Evolutionary conservation across 1,140 invertebrate genomes (phyloP).

Genomic region (Pantala flavescens): DNA sequence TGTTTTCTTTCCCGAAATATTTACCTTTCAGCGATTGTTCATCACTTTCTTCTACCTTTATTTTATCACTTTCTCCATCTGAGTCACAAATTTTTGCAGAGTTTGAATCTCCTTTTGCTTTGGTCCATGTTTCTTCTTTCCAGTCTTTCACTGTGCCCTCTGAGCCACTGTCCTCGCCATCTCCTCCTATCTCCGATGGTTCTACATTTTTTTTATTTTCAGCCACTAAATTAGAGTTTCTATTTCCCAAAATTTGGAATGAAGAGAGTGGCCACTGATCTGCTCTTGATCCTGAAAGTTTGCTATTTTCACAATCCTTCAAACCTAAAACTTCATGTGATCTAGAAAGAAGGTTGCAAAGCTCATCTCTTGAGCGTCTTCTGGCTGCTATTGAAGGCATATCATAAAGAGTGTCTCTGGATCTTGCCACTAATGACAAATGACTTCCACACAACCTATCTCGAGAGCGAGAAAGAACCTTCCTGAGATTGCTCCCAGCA

Average conservation of each 20-base stretch:
- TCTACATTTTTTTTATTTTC: not conserved
- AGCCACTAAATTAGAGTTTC: not conserved
- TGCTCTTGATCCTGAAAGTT: not conserved
- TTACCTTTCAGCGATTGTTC: not conserved
- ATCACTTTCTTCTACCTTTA: not conserved
- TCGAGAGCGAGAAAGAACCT: constrained; percentile 35
- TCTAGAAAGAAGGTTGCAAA: constrained; percentile 43
- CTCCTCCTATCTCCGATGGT: not conserved
- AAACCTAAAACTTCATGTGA: constrained; percentile 45
- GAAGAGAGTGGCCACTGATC: not conserved
- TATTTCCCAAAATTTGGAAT: not conserved
- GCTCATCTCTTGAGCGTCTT: constrained; percentile 40
- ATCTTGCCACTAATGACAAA: constrained; percentile 38
- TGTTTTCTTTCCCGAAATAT: too few species aligned
- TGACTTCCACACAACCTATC: constrained; percentile 40
- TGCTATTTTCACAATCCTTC: not conserved
- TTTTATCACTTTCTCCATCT: not conserved
- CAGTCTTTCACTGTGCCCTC: not conserved
- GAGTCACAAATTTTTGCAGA: not conserved
- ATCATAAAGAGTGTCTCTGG: constrained; percentile 30
- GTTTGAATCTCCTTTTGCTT: not conserved
- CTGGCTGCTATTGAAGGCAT: constrained; percentile 19
- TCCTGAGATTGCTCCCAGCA: constrained; percentile 37
- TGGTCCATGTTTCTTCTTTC: not conserved
- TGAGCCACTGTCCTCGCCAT: not conserved